Evolutionary conservation across 2,113 vertebrate species (phyloP).

Genomic region (Acrocephalus kingi): DNA sequence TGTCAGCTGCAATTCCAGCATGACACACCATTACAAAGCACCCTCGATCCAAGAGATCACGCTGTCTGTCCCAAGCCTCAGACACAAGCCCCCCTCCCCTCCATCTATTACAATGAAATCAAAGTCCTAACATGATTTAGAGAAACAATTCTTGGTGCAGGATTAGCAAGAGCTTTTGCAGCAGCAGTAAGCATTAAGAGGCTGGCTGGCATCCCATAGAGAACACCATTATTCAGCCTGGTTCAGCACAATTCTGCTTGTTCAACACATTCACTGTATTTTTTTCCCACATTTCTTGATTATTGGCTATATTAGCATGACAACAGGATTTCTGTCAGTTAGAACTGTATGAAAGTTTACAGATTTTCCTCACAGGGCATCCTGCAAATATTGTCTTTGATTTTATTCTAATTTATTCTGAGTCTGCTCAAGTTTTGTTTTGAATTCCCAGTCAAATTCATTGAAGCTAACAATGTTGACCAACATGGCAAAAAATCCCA

Average conservation of each 20-base stretch:
- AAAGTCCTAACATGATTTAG: constrained; percentile 34
- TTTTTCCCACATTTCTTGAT: constrained; percentile 52
- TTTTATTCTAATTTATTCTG: constrained; percentile 51
- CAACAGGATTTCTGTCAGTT: constrained; percentile 5
- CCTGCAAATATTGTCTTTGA: not conserved
- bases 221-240: constrained; percentile 17
- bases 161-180: constrained; percentile 38
- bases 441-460: constrained; percentile 3
- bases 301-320: constrained; percentile 49
- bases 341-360: not conserved
- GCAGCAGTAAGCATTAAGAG: not conserved
- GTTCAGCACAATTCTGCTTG: constrained; percentile 32
- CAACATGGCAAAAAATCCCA: not conserved
- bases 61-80: not conserved
- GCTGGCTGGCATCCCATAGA: constrained; percentile 31
- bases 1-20: constrained; percentile 31
- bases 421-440: not conserved
- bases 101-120: constrained; percentile 29
- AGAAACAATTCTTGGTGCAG: constrained; percentile 54
- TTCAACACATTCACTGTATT: not conserved
- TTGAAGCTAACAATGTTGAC: not conserved
- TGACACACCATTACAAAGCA: constrained; percentile 11
- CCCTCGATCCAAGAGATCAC: not conserved
- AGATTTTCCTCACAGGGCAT: not conserved
- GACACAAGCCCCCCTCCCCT: not conserved